Conservation (phyloP, 2,888 invertebrate species). For the Xestia xanthographa region DNA sequence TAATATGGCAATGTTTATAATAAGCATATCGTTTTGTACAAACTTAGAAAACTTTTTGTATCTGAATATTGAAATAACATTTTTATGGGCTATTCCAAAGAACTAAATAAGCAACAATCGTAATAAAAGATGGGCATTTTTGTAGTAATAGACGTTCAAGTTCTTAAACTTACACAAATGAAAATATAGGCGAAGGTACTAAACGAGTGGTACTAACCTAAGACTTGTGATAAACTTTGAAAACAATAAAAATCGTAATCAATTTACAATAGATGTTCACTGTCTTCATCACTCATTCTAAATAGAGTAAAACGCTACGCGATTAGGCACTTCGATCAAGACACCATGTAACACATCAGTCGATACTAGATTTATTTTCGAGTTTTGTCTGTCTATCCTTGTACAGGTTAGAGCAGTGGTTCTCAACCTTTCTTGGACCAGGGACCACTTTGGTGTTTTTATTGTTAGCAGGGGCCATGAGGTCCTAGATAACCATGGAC, state of each 20-base stretch:
- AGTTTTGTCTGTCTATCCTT: not conserved
- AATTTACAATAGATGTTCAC: not conserved
- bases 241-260: too few relatives aligned
- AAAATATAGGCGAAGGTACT: not conserved
- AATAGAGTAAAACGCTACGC: too few relatives aligned
- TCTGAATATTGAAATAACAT: constrained; percentile 14
- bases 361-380: too few relatives aligned
- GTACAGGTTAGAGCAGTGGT: not conserved
- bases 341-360: too few relatives aligned
- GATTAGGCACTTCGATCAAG: too few relatives aligned
- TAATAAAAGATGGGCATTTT: not conserved
- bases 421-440: too few relatives aligned
- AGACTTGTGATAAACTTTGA: not conserved
- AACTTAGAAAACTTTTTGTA: constrained; percentile 25
- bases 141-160: too few relatives aligned
- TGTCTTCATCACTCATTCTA: not conserved
- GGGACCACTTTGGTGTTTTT: too few relatives aligned
- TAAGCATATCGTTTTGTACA: constrained; percentile 38
- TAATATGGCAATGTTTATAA: constrained; percentile 44
- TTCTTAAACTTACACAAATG: not conserved
- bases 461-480: too few relatives aligned
- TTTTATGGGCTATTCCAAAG: constrained; percentile 9
- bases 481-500: too few relatives aligned
- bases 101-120: not conserved
- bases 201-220: too few relatives aligned